Evolutionary conservation across 2,113 vertebrate genomes (phyloP).

Genomic region (rat (Rattus norvegicus)): DNA sequence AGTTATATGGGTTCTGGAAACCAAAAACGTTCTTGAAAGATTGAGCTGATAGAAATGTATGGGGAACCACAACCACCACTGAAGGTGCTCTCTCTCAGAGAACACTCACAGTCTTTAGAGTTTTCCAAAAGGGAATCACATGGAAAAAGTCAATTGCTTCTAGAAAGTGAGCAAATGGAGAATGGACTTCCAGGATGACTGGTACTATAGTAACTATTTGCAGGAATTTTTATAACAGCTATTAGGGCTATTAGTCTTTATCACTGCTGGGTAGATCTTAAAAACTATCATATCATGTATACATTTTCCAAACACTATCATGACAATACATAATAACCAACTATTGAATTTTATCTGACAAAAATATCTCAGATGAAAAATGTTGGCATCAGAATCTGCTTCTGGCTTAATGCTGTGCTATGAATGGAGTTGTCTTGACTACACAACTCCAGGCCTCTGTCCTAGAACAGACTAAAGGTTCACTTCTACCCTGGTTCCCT

Average conservation of each 20-base stretch:
- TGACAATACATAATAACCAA: neutral
- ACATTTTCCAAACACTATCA: neutral
- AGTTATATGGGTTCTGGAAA: slow-evolving; percentile 77
- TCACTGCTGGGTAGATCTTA: neutral
- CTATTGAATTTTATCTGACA: neutral
- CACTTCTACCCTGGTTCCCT: neutral
- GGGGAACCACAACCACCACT: neutral
- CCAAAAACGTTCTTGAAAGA: slow-evolving; percentile 71
- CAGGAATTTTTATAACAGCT: neutral
- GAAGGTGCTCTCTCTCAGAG: slow-evolving; percentile 31
- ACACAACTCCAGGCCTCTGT: neutral
- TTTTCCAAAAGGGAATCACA: slow-evolving; percentile 62
- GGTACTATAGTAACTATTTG: neutral
- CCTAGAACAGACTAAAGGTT: neutral
- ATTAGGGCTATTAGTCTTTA: neutral
- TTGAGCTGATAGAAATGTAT: slow-evolving; percentile 38
- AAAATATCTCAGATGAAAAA: neutral
- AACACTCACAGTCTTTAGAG: slow-evolving; percentile 31
- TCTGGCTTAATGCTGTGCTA: neutral
- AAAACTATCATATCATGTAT: neutral
- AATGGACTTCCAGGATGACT: slow-evolving; percentile 18
- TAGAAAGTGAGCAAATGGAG: slow-evolving; percentile 38
- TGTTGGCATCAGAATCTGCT: neutral
- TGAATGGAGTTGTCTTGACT: too few species aligned
- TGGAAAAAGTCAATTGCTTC: neutral